phyloP scores from a whole-genome alignment of 2,888 invertebrate species.

The Epinotia brunnichana region DNA sequence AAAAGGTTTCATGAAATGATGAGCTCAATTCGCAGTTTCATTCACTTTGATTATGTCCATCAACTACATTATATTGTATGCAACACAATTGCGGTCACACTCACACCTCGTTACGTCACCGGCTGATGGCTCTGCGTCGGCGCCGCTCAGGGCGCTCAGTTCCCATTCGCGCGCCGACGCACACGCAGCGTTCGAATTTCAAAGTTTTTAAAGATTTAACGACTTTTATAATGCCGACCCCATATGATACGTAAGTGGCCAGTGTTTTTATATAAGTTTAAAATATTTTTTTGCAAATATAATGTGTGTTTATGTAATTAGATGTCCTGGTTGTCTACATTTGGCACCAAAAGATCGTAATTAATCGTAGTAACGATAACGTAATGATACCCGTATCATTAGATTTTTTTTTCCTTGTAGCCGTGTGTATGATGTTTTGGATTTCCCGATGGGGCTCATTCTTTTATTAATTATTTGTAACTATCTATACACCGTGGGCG shows the following conservation, averaged over 20 bases:
- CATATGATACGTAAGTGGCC: constrained; percentile 47
- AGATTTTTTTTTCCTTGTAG: background rate
- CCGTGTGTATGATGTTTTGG: background rate
- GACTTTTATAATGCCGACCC: constrained; percentile 36
- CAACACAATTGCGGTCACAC: background rate
- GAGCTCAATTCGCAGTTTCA: background rate
- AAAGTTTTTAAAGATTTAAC: constrained; percentile 24
- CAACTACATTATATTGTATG: background rate
- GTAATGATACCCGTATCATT: background rate
- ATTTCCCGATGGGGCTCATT: background rate
- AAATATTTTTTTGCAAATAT: background rate
- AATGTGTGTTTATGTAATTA: constrained; percentile 2
- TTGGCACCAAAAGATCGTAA: background rate
- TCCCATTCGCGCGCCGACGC: constrained; percentile 20
- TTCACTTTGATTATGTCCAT: background rate
- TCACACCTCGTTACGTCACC: constrained; percentile 30
- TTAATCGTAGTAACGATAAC: background rate
- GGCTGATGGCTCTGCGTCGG: constrained; percentile 34
- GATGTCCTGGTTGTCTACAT: background rate
- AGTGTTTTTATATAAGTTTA: background rate
- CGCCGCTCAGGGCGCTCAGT: constrained; percentile 44
- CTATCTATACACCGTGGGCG: no score
- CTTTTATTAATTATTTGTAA: no score
- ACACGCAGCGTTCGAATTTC: constrained; percentile 31
- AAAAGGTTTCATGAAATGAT: background rate